phyloP scores from a whole-genome alignment of 2,797 vertebrate genomes.

The Pangasius mekongensis region DNA sequence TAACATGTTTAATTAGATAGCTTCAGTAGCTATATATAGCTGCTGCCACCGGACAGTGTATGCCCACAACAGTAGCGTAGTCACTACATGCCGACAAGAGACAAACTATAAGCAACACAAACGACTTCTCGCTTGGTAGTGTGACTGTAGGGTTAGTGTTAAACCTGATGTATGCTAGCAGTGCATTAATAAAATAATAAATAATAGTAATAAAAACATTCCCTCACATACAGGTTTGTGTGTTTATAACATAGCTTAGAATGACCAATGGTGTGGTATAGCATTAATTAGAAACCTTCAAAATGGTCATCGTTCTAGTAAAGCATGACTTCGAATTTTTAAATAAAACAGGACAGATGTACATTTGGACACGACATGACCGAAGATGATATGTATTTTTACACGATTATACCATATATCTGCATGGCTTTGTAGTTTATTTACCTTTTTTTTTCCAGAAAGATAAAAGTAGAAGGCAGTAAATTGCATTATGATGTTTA shows the following conservation, averaged over 20 bases:
- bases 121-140: neutral
- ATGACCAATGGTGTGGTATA: neutral
- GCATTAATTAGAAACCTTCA: neutral
- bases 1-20: neutral
- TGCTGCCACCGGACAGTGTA: neutral
- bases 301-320: neutral
- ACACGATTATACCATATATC: neutral
- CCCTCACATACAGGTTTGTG: neutral
- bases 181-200: neutral
- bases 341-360: neutral
- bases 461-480: constrained; percentile 36
- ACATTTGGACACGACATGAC: neutral
- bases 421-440: constrained; percentile 36
- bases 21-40: neutral
- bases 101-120: neutral
- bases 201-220: neutral
- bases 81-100: neutral
- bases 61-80: neutral
- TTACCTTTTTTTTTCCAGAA: constrained; percentile 7
- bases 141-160: neutral
- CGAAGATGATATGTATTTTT: neutral
- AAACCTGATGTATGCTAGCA: neutral
- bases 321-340: neutral
- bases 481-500: constrained; percentile 35
- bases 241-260: neutral